Percentiles rank a stretch among this genome's conserved stretches.
phyloP scores from a whole-genome alignment of 2,113 vertebrate genomes.

The Mungos mungo region DNA sequence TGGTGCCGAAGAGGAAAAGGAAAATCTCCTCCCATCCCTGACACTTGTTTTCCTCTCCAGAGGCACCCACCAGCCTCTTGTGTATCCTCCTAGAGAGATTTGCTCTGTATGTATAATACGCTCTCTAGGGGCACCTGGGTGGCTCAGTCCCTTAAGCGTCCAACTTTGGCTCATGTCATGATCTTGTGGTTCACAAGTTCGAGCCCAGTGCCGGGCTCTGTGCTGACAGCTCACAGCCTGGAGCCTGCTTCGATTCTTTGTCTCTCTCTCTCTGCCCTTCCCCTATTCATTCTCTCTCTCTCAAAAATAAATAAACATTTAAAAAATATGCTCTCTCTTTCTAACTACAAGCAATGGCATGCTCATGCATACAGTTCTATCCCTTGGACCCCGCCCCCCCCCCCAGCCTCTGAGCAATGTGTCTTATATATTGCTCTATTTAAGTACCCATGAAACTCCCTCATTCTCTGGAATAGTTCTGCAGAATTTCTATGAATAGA shows the following conservation, averaged over 20 bases:
- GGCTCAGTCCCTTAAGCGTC: too few species aligned
- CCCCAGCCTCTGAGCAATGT: not conserved
- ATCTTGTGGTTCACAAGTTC: too few species aligned
- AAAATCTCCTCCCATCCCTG: not conserved
- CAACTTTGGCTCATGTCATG: too few species aligned
- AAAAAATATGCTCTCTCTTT: not conserved
- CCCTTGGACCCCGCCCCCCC: not conserved
- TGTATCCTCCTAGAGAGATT: not conserved
- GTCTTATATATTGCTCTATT: not conserved
- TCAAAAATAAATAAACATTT: too few species aligned
- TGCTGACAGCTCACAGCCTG: too few species aligned
- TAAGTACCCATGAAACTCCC: not conserved
- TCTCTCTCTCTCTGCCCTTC: too few species aligned
- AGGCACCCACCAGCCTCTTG: not conserved
- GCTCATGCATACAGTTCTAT: not conserved
- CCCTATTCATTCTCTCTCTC: too few species aligned
- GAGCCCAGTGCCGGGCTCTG: too few species aligned
- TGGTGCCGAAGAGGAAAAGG: not conserved
- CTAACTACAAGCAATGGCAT: not conserved
- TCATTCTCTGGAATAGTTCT: not conserved
- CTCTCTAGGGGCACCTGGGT: too few species aligned
- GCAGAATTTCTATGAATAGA: not conserved
- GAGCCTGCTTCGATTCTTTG: too few species aligned
- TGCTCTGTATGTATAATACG: fast-evolving
- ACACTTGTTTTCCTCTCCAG: not conserved